Conservation (phyloP, 2,113 vertebrate species). For the human (Homo sapiens) region GRCh38 chr12:45599001-45599500, state of each 20-base stretch:
- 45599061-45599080: not conserved
- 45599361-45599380: too few species aligned
- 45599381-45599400: too few species aligned
- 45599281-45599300: not conserved
- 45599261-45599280: constrained; percentile 16
- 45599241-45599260: not conserved
- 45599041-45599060: not conserved
- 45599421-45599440: too few species aligned
- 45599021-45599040: not conserved
- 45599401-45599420: too few species aligned
- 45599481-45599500: too few species aligned
- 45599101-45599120: not conserved
- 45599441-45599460: too few species aligned
- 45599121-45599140: constrained; percentile 19
- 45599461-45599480: too few species aligned
- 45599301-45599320: too few species aligned
- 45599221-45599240: not conserved
- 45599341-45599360: too few species aligned
- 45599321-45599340: too few species aligned
- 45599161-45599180: not conserved
- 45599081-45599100: not conserved
- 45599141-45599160: not conserved
- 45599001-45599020: not conserved
- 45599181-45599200: not conserved
- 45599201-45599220: not conserved